A percentile compares a stretch with the other conserved stretches of the same genome.
Conservation (phyloP, 2,797 vertebrate genomes). For the Cuculus canorus region DNA sequence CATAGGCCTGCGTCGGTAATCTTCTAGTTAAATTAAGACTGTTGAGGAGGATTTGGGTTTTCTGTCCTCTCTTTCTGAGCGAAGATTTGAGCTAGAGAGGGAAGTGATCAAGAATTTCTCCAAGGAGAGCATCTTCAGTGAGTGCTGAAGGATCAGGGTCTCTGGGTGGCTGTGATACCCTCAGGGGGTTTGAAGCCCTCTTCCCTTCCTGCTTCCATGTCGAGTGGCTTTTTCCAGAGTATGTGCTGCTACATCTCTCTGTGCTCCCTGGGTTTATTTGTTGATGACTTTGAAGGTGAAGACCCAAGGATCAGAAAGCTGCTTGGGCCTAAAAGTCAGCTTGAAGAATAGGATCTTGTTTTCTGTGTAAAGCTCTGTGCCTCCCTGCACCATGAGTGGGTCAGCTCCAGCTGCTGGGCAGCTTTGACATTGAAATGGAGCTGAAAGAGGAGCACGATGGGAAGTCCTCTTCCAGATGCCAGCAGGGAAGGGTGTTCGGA, state of each 20-base stretch:
- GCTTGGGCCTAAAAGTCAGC: background rate
- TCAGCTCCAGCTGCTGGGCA: fast-evolving
- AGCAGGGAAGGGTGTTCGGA: background rate
- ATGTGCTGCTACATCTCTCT: fast-evolving
- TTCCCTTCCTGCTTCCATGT: background rate
- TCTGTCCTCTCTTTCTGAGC: background rate
- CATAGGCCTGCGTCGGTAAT: background rate
- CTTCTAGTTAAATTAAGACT: background rate
- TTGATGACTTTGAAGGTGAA: background rate
- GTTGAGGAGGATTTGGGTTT: background rate
- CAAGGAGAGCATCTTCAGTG: fast-evolving
- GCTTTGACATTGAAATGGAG: fast-evolving
- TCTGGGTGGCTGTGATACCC: background rate
- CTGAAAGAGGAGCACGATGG: fast-evolving
- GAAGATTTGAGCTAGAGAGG: background rate
- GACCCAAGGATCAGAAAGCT: background rate
- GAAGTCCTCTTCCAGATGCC: background rate
- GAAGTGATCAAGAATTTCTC: background rate
- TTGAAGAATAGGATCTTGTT: fast-evolving
- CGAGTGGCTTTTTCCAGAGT: background rate
- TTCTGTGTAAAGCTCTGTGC: background rate
- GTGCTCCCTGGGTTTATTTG: background rate
- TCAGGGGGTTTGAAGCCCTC: background rate
- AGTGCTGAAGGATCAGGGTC: fast-evolving
- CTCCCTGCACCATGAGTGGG: fast-evolving